A percentile compares a stretch with the other conserved stretches of the same genome.
phyloP scores from a whole-genome alignment of 2,888 invertebrate species.

The Rotaria sp. region DNA sequence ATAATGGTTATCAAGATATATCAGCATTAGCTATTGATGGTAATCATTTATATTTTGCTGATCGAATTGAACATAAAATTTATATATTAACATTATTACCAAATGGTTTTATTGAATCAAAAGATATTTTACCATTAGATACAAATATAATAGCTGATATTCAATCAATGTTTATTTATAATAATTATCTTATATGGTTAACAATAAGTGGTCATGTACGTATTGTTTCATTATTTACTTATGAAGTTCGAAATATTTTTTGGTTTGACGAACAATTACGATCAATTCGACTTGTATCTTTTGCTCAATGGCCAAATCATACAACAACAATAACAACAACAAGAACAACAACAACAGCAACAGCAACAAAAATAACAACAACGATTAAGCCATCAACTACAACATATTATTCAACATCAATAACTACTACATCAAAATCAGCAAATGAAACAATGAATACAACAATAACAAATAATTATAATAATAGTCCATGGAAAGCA shows the following conservation, averaged over 20 bases:
- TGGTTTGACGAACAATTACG: neutral
- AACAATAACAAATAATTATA: neutral
- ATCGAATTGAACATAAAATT: neutral
- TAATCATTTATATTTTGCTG: neutral
- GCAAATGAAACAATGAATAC: neutral
- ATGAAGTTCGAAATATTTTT: neutral
- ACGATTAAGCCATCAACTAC: neutral
- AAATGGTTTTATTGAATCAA: neutral
- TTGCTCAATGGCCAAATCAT: neutral
- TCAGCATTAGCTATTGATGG: neutral
- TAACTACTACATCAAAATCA: neutral
- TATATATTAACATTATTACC: neutral
- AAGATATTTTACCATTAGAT: slow-evolving; percentile 18
- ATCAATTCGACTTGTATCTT: neutral
- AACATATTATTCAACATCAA: neutral
- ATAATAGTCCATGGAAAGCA: slow-evolving; percentile 5
- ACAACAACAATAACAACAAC: neutral
- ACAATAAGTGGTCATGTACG: slow-evolving; percentile 22
- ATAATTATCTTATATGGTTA: neutral
- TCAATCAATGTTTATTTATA: neutral
- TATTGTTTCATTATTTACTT: neutral
- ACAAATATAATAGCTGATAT: neutral
- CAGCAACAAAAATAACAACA: neutral
- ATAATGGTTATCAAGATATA: neutral
- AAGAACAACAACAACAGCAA: neutral